Percentiles rank a stretch among this genome's conserved stretches.
phyloP scores from a whole-genome alignment of 2,888 invertebrate species.

The Hylaea fasciaria region DNA sequence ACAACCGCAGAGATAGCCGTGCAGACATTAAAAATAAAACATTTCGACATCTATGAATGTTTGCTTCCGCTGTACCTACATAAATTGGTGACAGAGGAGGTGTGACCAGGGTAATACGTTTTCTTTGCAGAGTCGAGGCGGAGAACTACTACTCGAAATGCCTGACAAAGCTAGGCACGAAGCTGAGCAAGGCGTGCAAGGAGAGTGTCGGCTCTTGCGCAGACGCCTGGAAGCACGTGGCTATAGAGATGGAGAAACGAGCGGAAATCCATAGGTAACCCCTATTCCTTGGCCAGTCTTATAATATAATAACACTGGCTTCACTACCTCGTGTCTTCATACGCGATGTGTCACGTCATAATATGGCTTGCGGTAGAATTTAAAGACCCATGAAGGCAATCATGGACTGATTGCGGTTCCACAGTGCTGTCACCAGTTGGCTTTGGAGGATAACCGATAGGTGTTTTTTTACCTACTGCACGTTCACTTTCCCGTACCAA shows the following conservation, averaged over 20 bases:
- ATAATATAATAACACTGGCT: too few relatives aligned
- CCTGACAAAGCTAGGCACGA: slow-evolving; percentile 93
- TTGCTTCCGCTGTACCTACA: slow-evolving; percentile 38
- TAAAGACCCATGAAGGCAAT: too few relatives aligned
- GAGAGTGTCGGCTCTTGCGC: slow-evolving; percentile 92
- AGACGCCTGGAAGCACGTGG: slow-evolving; percentile 96
- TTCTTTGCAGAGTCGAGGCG: slow-evolving; percentile 91
- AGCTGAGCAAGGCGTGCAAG: slow-evolving; percentile 92
- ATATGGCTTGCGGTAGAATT: too few relatives aligned
- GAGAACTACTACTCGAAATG: slow-evolving; percentile 96
- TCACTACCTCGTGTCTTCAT: too few relatives aligned
- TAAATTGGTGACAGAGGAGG: slow-evolving; percentile 30
- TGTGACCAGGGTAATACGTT: slow-evolving; percentile 8
- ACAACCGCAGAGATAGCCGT: slow-evolving; percentile 49
- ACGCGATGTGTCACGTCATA: too few relatives aligned
- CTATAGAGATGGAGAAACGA: slow-evolving; percentile 95
- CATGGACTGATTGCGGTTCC: too few relatives aligned
- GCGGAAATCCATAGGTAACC: slow-evolving; percentile 92
- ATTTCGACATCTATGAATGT: slow-evolving; percentile 49
- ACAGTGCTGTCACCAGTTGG: too few relatives aligned
- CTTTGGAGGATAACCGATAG: too few relatives aligned
- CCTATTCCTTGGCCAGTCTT: too few relatives aligned
- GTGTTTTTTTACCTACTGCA: too few relatives aligned
- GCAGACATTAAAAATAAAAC: slow-evolving; percentile 47
- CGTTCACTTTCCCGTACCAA: too few relatives aligned